Conservation (phyloP, 2,888 invertebrate genomes). For the Argyra leucocephala region DNA sequence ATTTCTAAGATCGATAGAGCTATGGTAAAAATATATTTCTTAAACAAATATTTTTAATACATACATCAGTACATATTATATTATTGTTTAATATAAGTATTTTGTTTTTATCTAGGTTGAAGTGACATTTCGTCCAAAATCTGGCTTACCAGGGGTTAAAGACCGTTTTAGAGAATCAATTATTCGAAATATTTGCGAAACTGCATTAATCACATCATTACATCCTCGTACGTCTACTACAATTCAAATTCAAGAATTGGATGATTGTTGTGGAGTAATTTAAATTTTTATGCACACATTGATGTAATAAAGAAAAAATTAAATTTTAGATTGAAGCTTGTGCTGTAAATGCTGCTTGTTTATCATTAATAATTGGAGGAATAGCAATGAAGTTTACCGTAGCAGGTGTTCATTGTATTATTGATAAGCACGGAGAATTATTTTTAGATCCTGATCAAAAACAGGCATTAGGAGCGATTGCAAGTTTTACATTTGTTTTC, state of each 20-base stretch:
- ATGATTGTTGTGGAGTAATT: constrained; percentile 69
- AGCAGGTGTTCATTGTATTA: constrained; percentile 67
- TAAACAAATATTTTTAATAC: too few species aligned
- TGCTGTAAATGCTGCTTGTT: constrained; percentile 70
- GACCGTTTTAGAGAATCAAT: constrained; percentile 67
- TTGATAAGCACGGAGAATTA: constrained; percentile 52
- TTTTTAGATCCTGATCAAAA: constrained; percentile 54
- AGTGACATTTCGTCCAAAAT: constrained; percentile 64
- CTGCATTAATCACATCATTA: constrained; percentile 57
- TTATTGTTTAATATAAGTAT: not conserved
- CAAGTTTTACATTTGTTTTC: constrained; percentile 64
- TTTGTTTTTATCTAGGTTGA: constrained; percentile 47
- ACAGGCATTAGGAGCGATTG: constrained; percentile 48
- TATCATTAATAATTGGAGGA: constrained; percentile 73
- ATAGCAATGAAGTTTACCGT: constrained; percentile 73
- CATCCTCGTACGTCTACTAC: constrained; percentile 74
- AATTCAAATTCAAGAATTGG: constrained; percentile 76
- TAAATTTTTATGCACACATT: constrained; percentile 10
- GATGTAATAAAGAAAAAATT: constrained; percentile 10
- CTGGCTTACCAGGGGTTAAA: constrained; percentile 60
- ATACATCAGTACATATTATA: too few species aligned
- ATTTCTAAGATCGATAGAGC: constrained; percentile 71
- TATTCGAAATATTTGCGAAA: constrained; percentile 67
- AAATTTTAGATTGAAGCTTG: constrained; percentile 57
- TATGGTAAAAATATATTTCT: constrained; percentile 31